Conservation (phyloP, 64 coral and sea anemone species). For the Dendronephthya gigantea region DNA sequence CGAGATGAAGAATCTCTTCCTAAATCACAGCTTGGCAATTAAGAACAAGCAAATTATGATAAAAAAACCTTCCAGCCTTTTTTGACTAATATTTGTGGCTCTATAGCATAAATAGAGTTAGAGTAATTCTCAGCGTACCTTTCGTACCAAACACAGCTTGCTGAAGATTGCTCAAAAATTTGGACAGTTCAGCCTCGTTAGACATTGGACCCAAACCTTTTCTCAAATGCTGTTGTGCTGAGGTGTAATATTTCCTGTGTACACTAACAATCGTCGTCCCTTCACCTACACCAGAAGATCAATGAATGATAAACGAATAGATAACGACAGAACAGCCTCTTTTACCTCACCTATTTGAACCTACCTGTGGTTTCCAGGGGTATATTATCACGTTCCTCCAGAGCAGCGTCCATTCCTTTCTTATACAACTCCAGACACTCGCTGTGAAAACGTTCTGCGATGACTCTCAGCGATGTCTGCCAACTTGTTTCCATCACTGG, state of each 20-base stretch:
- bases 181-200: background rate
- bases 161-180: background rate
- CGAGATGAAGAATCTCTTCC: no score
- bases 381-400: background rate
- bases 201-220: conserved; percentile 1
- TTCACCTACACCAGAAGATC: background rate
- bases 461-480: background rate
- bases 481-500: conserved; percentile 3
- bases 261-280: background rate
- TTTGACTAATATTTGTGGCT: no score
- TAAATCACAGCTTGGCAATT: no score
- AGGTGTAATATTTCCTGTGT: background rate
- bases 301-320: background rate
- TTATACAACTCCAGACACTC: background rate
- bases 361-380: background rate
- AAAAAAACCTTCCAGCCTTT: no score
- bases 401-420: background rate
- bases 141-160: background rate
- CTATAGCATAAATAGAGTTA: no score
- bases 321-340: background rate
- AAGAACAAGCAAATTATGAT: no score
- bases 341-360: background rate
- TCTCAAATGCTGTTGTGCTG: background rate
- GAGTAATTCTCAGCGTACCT: background rate
- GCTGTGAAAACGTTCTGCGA: conserved; percentile 8